These are phyloP conservation scores for Hololepta plana DNA, from an alignment of 2,888 invertebrate genomes.

Conservation along the genomic window DNA sequence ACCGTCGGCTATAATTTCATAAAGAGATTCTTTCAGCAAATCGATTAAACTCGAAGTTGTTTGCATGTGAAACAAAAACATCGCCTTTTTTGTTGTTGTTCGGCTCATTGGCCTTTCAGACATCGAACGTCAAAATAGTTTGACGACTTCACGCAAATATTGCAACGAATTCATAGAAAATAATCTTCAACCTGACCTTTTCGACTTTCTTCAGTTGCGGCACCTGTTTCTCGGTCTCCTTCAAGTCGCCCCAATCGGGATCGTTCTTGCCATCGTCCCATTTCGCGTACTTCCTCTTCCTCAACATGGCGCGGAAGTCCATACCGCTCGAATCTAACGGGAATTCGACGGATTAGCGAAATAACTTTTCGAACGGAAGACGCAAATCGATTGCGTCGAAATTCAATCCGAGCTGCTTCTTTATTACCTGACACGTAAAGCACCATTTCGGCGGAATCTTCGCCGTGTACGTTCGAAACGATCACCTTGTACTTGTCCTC, in stretches of 20 bases:
- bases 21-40: too few relatives aligned
- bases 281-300: constrained; percentile 88
- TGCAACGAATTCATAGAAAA: constrained; percentile 2
- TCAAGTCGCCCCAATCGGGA: constrained; percentile 84
- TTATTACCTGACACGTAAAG: constrained; percentile 91
- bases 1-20: too few relatives aligned
- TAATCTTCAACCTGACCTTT: constrained; percentile 46
- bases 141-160: constrained; percentile 1
- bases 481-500: constrained; percentile 90
- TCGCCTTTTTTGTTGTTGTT: too few relatives aligned
- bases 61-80: too few relatives aligned
- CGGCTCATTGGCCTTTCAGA: too few relatives aligned
- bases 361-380: too few relatives aligned
- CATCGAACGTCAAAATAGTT: too few relatives aligned
- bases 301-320: constrained; percentile 97
- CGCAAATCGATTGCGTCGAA: too few relatives aligned
- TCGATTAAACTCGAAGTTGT: too few relatives aligned
- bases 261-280: constrained; percentile 85
- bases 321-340: constrained; percentile 79
- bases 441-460: constrained; percentile 90
- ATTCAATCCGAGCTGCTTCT: too few relatives aligned
- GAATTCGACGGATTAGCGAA: too few relatives aligned
- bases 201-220: constrained; percentile 84
- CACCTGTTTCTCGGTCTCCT: constrained; percentile 74
- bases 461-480: constrained; percentile 84